Percentiles rank a stretch among this genome's conserved stretches.
phyloP scores from a whole-genome alignment of 92 coral and sea anemone species.

The Nematostella vectensis region DNA sequence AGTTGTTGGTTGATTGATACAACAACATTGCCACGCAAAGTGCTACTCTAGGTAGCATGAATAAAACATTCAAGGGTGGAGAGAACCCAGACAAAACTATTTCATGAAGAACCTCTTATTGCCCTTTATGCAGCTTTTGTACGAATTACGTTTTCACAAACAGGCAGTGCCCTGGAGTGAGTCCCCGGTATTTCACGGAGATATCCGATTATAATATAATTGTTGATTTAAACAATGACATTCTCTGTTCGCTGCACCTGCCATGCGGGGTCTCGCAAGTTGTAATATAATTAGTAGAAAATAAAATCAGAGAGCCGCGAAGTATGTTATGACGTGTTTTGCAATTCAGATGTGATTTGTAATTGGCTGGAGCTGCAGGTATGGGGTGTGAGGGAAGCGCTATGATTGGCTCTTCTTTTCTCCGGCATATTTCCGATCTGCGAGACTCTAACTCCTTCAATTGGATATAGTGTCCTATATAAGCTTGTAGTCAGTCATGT shows the following conservation, averaged over 20 bases:
- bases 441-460: slow-evolving; percentile 17
- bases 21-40: too few species aligned
- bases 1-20: too few species aligned
- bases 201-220: not conserved
- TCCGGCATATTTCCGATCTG: slow-evolving; percentile 12
- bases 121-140: too few species aligned
- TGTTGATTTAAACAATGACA: slow-evolving; percentile 22
- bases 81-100: too few species aligned
- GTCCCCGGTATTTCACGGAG: too few species aligned
- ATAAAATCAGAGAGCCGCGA: slow-evolving; percentile 33
- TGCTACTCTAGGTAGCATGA: too few species aligned
- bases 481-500: slow-evolving; percentile 4
- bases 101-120: too few species aligned
- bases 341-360: slow-evolving; percentile 46
- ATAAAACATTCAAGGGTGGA: too few species aligned
- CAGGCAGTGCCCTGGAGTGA: too few species aligned
- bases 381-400: slow-evolving; percentile 11
- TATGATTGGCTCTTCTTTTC: slow-evolving; percentile 28
- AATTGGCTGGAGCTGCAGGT: slow-evolving; percentile 50
- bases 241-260: slow-evolving; percentile 17
- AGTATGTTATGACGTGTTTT: slow-evolving; percentile 37
- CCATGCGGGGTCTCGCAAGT: slow-evolving; percentile 20
- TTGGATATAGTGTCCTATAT: slow-evolving; percentile 23
- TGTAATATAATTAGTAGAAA: slow-evolving; percentile 31
- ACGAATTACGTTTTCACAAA: too few species aligned